These are phyloP conservation scores for Listronotus oregonensis DNA, from an alignment of 1,140 invertebrate genomes.

Conservation along the genomic window DNA sequence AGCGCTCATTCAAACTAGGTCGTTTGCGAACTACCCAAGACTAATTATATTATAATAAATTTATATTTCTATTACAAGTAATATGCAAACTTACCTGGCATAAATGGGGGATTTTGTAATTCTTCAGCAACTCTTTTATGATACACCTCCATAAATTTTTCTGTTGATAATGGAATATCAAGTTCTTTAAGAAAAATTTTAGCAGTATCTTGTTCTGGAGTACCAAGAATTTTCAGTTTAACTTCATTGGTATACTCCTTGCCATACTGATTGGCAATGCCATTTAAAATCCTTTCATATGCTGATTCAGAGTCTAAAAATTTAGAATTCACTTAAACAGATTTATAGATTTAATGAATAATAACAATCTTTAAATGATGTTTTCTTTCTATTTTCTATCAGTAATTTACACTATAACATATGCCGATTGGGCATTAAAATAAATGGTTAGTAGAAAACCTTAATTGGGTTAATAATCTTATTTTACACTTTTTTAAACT, in stretches of 20 bases:
- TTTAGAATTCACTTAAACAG: background rate
- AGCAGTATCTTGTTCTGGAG: conserved; percentile 62
- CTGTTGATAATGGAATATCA: conserved; percentile 60
- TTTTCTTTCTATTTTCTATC: too few relatives aligned
- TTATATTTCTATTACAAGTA: too few relatives aligned
- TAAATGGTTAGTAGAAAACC: too few relatives aligned
- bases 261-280: conserved; percentile 57
- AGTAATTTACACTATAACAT: too few relatives aligned
- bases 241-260: conserved; percentile 65
- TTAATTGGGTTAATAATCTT: too few relatives aligned
- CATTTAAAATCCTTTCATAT: conserved; percentile 51
- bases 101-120: conserved; percentile 52
- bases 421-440: too few relatives aligned
- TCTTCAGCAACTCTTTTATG: conserved; percentile 38
- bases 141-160: conserved; percentile 60
- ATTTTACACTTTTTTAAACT: too few relatives aligned
- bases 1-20: too few relatives aligned
- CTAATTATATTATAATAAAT: too few relatives aligned
- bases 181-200: conserved; percentile 60
- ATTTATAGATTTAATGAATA: too few relatives aligned
- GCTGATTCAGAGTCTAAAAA: conserved; percentile 54
- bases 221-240: conserved; percentile 65
- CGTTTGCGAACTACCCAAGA: too few relatives aligned
- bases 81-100: conserved; percentile 60
- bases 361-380: too few relatives aligned